Conservation (phyloP, 2,113 vertebrate species). For the Tupaia chinensis region DNA sequence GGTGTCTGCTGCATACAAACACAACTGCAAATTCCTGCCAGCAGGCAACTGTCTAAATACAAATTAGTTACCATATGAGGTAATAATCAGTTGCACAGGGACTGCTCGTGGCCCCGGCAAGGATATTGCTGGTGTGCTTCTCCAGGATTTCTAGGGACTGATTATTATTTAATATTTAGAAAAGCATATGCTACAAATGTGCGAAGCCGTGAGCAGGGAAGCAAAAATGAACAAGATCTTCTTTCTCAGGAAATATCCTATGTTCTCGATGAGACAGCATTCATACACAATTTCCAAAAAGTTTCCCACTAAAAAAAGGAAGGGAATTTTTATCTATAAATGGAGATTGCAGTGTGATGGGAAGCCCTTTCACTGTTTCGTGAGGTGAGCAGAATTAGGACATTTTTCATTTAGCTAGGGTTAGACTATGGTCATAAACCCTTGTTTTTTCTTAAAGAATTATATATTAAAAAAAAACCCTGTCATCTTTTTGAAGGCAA, state of each 20-base stretch:
- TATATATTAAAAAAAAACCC: not conserved
- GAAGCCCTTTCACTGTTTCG: not conserved
- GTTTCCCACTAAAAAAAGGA: not conserved
- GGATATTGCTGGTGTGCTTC: constrained; percentile 30
- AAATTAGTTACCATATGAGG: constrained; percentile 41
- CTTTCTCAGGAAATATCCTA: not conserved
- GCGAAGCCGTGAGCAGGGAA: constrained; percentile 37
- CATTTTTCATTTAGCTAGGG: not conserved
- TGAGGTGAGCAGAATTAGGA: constrained; percentile 3
- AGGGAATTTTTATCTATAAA: not conserved
- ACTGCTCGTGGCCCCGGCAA: not conserved
- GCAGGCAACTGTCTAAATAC: constrained; percentile 33
- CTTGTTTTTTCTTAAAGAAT: constrained; percentile 54
- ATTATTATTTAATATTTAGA: constrained; percentile 76
- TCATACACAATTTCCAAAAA: not conserved
- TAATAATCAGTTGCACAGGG: constrained; percentile 20
- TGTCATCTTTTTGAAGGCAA: not conserved
- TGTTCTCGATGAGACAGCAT: not conserved
- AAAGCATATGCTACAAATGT: constrained; percentile 12
- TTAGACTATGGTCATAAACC: not conserved
- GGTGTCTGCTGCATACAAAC: not conserved
- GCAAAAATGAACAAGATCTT: constrained; percentile 49
- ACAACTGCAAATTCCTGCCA: not conserved
- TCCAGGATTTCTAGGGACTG: constrained; percentile 52
- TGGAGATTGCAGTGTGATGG: not conserved